Percentiles rank a stretch among this genome's conserved stretches.
Evolutionary conservation across 2,888 invertebrate species (phyloP).

Genomic region (Idaea straminata): DNA sequence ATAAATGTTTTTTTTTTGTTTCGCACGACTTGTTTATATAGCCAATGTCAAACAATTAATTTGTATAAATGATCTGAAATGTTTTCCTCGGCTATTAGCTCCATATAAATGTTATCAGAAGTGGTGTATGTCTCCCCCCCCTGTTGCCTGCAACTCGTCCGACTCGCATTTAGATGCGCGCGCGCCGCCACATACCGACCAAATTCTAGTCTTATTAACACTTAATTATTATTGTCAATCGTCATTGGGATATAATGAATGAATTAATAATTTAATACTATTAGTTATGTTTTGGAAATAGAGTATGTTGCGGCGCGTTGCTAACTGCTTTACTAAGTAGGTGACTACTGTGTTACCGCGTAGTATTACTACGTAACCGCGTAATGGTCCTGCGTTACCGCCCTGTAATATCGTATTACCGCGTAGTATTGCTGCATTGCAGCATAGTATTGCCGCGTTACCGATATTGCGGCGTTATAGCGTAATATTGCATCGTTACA

Average conservation of each 20-base stretch:
- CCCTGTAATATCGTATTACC: no score
- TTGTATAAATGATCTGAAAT: not conserved
- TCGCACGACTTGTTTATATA: not conserved
- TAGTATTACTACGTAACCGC: no score
- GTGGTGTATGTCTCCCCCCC: not conserved
- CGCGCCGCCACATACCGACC: not conserved
- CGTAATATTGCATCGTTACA: no score
- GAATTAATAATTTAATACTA: not conserved
- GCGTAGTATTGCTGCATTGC: no score
- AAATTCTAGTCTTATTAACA: conserved; percentile 1
- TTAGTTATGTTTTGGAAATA: not conserved
- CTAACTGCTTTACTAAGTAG: no score
- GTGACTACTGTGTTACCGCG: not conserved
- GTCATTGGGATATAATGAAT: not conserved
- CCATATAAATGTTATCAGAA: not conserved
- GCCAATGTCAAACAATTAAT: not conserved
- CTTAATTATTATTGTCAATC: conserved; percentile 10
- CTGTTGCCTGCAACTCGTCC: not conserved
- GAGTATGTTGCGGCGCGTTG: not conserved
- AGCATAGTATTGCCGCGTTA: no score
- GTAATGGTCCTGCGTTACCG: no score
- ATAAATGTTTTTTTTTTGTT: not conserved
- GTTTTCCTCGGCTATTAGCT: not conserved
- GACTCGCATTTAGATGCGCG: not conserved
- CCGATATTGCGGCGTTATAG: no score